A percentile compares a stretch with the other conserved stretches of the same genome.
phyloP scores from a whole-genome alignment of 2,888 invertebrate species.

The Ommatoiulus sabulosus region DNA sequence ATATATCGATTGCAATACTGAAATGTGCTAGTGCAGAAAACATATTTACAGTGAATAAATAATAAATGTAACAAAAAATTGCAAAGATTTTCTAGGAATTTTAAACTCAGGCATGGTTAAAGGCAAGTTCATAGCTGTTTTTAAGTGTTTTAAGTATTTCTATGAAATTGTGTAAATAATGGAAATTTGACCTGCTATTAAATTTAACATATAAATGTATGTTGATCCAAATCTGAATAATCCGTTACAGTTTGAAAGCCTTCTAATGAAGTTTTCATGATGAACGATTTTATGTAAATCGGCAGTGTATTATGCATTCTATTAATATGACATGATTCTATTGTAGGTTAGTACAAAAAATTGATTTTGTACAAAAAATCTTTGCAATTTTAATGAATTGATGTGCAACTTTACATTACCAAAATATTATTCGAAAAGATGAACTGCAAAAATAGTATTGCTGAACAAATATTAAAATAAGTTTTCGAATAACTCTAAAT shows the following conservation, averaged over 20 bases:
- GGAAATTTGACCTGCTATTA: too few species aligned
- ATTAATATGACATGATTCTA: too few species aligned
- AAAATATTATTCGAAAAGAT: background rate
- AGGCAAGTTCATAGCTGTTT: too few species aligned
- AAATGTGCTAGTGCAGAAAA: background rate
- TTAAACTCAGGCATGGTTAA: background rate
- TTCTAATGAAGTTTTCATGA: too few species aligned
- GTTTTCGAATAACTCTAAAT: background rate
- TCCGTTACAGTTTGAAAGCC: too few species aligned
- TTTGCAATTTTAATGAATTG: background rate
- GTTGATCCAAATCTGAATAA: too few species aligned
- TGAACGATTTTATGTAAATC: too few species aligned
- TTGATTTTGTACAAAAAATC: background rate
- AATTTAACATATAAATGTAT: too few species aligned
- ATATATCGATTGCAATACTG: background rate
- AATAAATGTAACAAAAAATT: background rate
- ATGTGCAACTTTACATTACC: background rate
- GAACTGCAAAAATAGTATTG: background rate
- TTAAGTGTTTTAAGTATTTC: too few species aligned
- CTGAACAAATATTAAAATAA: background rate
- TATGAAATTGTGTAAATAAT: too few species aligned
- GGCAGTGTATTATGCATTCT: too few species aligned
- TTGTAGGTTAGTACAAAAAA: too few species aligned
- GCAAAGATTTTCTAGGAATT: background rate
- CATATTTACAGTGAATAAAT: slow-evolving; percentile 2